Percentiles rank a stretch among this genome's conserved stretches.
phyloP scores from a whole-genome alignment of 1,140 invertebrate species.

The Coenobita brevimanus region DNA sequence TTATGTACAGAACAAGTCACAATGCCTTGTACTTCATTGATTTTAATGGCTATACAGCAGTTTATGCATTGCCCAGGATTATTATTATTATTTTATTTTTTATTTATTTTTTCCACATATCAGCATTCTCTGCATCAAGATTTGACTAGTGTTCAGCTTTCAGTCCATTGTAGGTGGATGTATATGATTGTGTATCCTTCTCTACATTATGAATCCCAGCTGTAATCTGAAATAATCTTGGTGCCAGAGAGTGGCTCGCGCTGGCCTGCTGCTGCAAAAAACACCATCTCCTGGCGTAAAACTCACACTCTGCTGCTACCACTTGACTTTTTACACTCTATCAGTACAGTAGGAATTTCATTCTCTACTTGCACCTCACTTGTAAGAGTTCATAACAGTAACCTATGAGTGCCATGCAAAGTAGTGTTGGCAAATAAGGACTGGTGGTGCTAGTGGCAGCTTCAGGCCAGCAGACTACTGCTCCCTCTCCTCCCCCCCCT shows the following conservation, averaged over 20 bases:
- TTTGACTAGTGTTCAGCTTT: slow-evolving; percentile 44
- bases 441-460: slow-evolving; percentile 47
- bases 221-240: slow-evolving; percentile 41
- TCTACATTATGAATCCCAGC: slow-evolving; percentile 41
- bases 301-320: slow-evolving; percentile 38
- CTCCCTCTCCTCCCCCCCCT: slow-evolving; percentile 51
- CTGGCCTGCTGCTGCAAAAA: slow-evolving; percentile 45
- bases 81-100: slow-evolving; percentile 54
- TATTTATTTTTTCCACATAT: slow-evolving; percentile 52
- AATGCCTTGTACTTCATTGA: too few species aligned
- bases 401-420: slow-evolving; percentile 7
- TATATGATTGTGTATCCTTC: slow-evolving; percentile 29
- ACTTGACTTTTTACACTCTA: slow-evolving; percentile 30
- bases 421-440: slow-evolving; percentile 45
- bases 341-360: too few species aligned
- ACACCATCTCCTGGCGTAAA: slow-evolving; percentile 29
- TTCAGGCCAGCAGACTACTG: slow-evolving; percentile 54
- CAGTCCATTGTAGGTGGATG: slow-evolving; percentile 19
- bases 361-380: too few species aligned
- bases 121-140: slow-evolving; percentile 61
- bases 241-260: slow-evolving; percentile 59
- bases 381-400: too few species aligned
- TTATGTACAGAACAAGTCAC: too few species aligned
- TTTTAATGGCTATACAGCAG: neutral
- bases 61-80: slow-evolving; percentile 63